Evolutionary conservation across 1,140 invertebrate species (phyloP).

Genomic region (Orchesella cincta): DNA sequence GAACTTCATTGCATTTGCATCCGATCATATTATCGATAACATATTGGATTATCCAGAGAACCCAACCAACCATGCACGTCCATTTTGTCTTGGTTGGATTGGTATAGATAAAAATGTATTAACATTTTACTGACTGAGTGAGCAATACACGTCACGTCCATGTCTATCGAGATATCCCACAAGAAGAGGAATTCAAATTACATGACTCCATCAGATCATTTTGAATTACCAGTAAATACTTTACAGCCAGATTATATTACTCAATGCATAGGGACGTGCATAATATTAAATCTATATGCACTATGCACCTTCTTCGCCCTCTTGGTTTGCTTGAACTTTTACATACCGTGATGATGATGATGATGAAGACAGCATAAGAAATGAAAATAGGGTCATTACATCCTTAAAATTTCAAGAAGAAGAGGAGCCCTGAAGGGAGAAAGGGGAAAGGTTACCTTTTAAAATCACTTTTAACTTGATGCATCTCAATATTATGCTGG

Average conservation of each 20-base stretch:
- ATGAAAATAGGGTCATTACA: neutral
- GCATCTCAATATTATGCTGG: constrained; percentile 9
- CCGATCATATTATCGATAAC: constrained; percentile 24
- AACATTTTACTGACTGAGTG: no score
- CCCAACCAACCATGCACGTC: no score
- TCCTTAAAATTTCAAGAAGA: neutral
- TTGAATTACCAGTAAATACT: constrained; percentile 8
- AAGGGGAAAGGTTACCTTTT: constrained; percentile 26
- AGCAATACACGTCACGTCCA: constrained; percentile 19
- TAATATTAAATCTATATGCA: no score
- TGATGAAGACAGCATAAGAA: no score
- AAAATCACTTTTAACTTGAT: constrained; percentile 24
- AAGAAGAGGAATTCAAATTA: constrained; percentile 10
- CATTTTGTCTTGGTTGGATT: no score
- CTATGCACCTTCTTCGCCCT: no score
- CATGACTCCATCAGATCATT: constrained; percentile 27
- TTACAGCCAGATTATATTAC: no score
- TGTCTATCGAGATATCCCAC: neutral
- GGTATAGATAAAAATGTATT: no score
- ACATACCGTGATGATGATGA: neutral
- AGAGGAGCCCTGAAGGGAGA: constrained; percentile 21
- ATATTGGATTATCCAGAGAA: constrained; percentile 22
- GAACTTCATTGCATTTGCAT: neutral
- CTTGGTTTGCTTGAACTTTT: no score
- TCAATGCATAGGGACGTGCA: no score